Conservation (phyloP, 2,797 vertebrate genomes). For the Coreius guichenoti region DNA sequence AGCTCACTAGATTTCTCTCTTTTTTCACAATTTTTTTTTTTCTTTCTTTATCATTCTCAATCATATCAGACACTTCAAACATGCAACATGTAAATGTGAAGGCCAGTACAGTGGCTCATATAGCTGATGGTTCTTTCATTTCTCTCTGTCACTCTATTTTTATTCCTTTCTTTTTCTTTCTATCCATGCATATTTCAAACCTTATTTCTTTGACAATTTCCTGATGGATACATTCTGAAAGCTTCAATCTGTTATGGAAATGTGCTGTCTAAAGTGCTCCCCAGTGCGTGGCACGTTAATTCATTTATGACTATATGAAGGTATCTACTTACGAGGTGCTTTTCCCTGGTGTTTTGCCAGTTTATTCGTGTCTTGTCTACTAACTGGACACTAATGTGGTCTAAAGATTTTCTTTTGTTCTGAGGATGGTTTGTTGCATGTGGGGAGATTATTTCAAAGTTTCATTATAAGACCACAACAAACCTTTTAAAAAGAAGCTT, state of each 20-base stretch:
- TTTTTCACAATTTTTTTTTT: neutral
- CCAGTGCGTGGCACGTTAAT: neutral
- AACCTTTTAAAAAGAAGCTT: neutral
- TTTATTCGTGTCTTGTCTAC: conserved; percentile 10
- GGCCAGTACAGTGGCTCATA: neutral
- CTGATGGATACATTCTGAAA: conserved; percentile 5
- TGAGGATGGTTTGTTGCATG: neutral
- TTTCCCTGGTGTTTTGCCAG: neutral
- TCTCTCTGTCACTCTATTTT: conserved; percentile 5
- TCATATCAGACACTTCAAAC: conserved; percentile 10
- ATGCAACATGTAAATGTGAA: neutral
- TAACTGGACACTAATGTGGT: neutral
- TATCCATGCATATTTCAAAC: conserved; percentile 19
- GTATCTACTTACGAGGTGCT: neutral
- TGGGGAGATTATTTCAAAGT: neutral
- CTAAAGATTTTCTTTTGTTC: neutral
- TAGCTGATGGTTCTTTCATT: neutral
- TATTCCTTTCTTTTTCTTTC: neutral
- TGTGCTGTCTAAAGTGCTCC: neutral
- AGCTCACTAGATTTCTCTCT: neutral
- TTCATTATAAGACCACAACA: neutral
- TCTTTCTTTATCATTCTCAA: conserved; percentile 9
- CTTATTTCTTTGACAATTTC: conserved; percentile 30
- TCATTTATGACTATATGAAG: neutral
- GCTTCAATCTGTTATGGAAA: conserved; percentile 26